Conservation (phyloP, 2,113 vertebrate genomes). For the Aphyosemion australe region DNA sequence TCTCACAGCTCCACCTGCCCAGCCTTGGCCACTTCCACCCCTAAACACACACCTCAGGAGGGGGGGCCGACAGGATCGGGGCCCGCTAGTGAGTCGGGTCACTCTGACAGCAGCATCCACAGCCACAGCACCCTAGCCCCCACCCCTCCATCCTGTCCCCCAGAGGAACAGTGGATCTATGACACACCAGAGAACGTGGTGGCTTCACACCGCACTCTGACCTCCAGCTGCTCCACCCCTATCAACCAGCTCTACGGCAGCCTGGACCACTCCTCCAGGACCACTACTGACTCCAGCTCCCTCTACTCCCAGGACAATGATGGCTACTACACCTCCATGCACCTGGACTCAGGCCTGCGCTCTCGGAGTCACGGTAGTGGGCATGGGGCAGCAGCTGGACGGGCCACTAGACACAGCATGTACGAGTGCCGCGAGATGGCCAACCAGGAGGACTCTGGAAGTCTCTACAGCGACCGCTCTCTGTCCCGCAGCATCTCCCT, state of each 20-base stretch:
- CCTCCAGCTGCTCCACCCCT: slow-evolving; percentile 85
- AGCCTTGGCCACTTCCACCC: slow-evolving; percentile 53
- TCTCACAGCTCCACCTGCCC: slow-evolving; percentile 63
- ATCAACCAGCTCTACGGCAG: slow-evolving; percentile 87
- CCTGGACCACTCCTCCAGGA: slow-evolving; percentile 81
- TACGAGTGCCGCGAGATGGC: slow-evolving; percentile 84
- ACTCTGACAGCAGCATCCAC: slow-evolving; percentile 76
- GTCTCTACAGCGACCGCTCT: slow-evolving; percentile 81
- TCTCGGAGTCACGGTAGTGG: slow-evolving; percentile 73
- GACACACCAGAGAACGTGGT: slow-evolving; percentile 77
- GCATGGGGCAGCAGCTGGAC: slow-evolving; percentile 69
- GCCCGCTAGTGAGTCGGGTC: slow-evolving; percentile 81
- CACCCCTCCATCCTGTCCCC: slow-evolving; percentile 52
- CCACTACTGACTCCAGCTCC: slow-evolving; percentile 85
- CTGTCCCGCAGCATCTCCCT: slow-evolving; percentile 91
- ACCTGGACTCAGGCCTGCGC: slow-evolving; percentile 80
- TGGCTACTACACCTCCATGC: slow-evolving; percentile 84
- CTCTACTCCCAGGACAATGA: slow-evolving; percentile 88
- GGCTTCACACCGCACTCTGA: slow-evolving; percentile 70
- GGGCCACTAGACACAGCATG: slow-evolving; percentile 84
- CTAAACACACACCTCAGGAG: slow-evolving; percentile 56
- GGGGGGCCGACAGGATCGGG: slow-evolving; percentile 11
- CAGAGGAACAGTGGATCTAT: slow-evolving; percentile 84
- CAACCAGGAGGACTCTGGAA: slow-evolving; percentile 73
- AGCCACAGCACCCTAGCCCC: slow-evolving; percentile 68